Conservation (phyloP, 2,113 vertebrate species). For the Campylomormyrus numenius region DNA sequence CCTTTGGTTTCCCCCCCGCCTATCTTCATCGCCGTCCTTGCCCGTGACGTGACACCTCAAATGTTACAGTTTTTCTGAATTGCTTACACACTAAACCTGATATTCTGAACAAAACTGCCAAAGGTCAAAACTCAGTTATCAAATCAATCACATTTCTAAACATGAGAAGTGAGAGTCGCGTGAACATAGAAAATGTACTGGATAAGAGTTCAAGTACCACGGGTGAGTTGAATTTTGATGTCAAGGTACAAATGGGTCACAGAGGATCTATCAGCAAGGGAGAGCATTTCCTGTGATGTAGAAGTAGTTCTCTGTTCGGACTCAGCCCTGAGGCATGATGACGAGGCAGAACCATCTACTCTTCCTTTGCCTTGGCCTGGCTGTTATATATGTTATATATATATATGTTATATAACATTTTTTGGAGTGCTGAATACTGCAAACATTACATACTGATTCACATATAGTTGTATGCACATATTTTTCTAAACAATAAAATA, state of each 20-base stretch:
- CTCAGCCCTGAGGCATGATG: no score
- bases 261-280: no score
- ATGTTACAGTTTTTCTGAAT: not conserved
- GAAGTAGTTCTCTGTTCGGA: no score
- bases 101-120: not conserved
- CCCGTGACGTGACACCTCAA: not conserved
- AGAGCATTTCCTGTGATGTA: no score
- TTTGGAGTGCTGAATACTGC: not conserved
- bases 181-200: not conserved
- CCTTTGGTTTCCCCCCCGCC: no score
- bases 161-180: not conserved
- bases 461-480: not conserved
- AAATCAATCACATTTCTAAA: not conserved
- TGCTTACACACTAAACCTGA: not conserved
- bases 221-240: not conserved
- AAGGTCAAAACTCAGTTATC: not conserved
- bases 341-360: no score
- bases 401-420: not conserved
- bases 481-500: not conserved
- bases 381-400: no score
- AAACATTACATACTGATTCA: not conserved
- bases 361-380: no score
- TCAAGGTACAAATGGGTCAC: no score
- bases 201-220: not conserved
- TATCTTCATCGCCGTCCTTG: no score